Percentiles rank a stretch among this genome's conserved stretches.
Conservation (phyloP, 2,113 vertebrate species). For the Puntigrus tetrazona region DNA sequence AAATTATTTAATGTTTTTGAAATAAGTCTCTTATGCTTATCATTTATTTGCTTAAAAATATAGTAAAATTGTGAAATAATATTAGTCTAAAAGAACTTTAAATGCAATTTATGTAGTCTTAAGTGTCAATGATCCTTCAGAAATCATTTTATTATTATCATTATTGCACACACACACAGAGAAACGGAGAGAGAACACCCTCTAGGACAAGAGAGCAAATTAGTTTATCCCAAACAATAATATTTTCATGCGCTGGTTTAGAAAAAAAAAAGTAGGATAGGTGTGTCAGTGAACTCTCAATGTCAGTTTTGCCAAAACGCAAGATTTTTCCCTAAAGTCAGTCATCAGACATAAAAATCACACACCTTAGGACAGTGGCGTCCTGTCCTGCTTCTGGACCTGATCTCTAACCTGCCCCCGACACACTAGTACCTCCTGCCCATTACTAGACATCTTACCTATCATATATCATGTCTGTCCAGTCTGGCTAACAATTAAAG, state of each 20-base stretch:
- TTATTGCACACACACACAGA: neutral
- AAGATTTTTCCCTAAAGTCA: neutral
- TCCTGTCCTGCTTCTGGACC: neutral
- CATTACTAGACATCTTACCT: neutral
- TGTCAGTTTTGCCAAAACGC: neutral
- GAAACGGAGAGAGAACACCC: neutral
- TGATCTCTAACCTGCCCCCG: neutral
- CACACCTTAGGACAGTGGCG: neutral
- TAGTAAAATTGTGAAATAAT: neutral
- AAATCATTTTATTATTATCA: no score
- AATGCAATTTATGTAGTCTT: neutral
- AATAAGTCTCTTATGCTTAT: neutral
- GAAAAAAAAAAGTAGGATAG: neutral
- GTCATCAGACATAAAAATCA: neutral
- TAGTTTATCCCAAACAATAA: neutral
- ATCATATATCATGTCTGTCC: neutral
- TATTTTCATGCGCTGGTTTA: neutral
- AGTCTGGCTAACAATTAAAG: neutral
- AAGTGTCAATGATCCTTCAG: no score
- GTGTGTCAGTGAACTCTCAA: neutral
- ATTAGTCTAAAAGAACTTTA: neutral
- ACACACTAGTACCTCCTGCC: neutral
- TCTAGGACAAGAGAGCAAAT: neutral
- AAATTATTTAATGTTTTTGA: neutral
- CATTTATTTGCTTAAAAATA: neutral